Base-by-base conservation (phyloP, 2,888 invertebrate genomes). In the Cynaeus angustus region DNA sequence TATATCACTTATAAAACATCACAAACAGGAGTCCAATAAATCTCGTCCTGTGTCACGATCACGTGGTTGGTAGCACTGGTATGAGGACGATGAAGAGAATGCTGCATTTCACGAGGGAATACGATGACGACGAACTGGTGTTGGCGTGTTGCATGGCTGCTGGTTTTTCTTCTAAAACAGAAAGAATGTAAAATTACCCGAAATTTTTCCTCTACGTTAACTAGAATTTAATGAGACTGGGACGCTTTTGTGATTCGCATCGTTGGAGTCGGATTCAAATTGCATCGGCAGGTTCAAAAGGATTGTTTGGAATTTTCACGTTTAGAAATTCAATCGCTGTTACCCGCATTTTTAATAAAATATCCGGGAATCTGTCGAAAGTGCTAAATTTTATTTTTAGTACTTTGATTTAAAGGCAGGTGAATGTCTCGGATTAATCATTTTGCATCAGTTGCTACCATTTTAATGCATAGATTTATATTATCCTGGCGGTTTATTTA, bases 71-170 rank as follows among this genome's bases (percentile, higher is more conserved):
- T n/a, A 78, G 62, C 52, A 79, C 71, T 8, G 75, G 74, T 38
- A 74, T 66, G 43, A 79, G 75, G 70, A 78, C 70, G 59, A 78
- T 75, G 64, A 81, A 67, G 28, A 80, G 71, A 59, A 81, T 74
- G 73, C 80, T 74, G 73, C 77, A 81, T 66, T 78, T 79, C 56
- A 79, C 70, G 55, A 80, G 67, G 48, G 75, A 75, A 30, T 75
- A 76, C 9, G 80, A 78, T 13, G 81, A 77, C 26, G 82, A 78
- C 46, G 81, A 80, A 50, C 80, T 79, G 38, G 84, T 89, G 83
- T 91, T 91, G 45, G 91, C 91, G 75, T 91, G 91, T 78, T 92
- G 91, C 91, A 92, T 91, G 0, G 92, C 92, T 21, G 91, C 91
- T 72, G 91, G 91, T 41, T 91, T 91, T 82, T 92, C 91, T 83